Evolutionary conservation across 2,888 invertebrate species (phyloP), one percentile per base, ranked within the genome.

Genomic region (Himalopsyche tibetana): DNA sequence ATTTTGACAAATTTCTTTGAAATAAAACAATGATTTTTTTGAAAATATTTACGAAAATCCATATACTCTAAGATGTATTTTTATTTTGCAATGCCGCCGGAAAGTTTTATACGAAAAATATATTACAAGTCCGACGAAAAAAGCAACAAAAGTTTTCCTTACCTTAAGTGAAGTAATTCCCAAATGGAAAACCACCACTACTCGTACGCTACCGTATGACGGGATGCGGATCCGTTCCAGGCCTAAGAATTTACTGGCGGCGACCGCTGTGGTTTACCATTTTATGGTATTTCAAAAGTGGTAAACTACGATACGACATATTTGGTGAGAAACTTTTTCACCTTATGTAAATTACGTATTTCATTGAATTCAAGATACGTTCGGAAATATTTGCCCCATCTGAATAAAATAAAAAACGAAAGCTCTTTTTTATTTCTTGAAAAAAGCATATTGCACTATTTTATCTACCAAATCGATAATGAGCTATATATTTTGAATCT

Each of bases 171-270:
- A 83, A 84, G 87, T 82, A 88, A 88, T 88, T 88, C 88, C 88
- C 88, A 87, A 87, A 88, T 88, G 88, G 88, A 86, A 85, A 86
- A 79, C 84, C 69, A n/a, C 84, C 69, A n/a, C 84, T 84, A 63
- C 55, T 83, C 85, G 84, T 84, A 82, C 79, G 6, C 2, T 51
- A 15, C 40, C 79, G 80, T 80, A 85, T 80, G 85, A 83, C 82
- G 85, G 85, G 69, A 80, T 81, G 79, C 74, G 86, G 83, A 69
- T 55, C 45, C 51, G 80, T 80, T 55, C 45, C 80, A 80, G 80
- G 38, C 55, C 56, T n/a, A 19, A 56, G 81, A 80, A 84, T 82
- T 84, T 84, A 86, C 84, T 86, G 80, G 80, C 55, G 85, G 45
- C 19, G 19, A 63, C 63, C 69, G 17, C 55, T 51, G 82, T 19